Percentiles rank a stretch among this genome's conserved stretches.
Conservation (phyloP, 2,113 vertebrate species). For the Tylochromis polylepis region DNA sequence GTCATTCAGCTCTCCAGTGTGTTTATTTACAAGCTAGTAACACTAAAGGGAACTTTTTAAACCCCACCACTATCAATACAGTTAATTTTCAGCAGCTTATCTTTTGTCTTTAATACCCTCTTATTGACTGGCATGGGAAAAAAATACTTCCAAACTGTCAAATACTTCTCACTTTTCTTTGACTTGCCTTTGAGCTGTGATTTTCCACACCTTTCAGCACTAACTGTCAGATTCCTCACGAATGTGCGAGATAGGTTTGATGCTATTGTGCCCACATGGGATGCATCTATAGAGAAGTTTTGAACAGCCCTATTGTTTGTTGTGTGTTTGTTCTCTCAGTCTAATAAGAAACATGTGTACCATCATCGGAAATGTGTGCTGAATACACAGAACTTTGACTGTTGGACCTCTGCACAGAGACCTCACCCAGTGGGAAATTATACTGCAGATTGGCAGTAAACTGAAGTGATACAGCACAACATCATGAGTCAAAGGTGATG, state of each 20-base stretch:
- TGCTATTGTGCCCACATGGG: conserved; percentile 27
- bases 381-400: conserved; percentile 24
- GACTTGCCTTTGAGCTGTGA: conserved; percentile 4
- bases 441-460: conserved; percentile 18
- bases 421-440: conserved; percentile 17
- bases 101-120: neutral
- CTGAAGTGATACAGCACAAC: neutral
- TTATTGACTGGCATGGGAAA: neutral
- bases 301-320: conserved; percentile 55
- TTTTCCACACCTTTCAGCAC: conserved; percentile 31
- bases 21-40: neutral
- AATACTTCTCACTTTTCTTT: neutral
- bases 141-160: neutral
- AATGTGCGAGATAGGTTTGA: conserved; percentile 24
- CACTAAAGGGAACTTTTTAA: neutral
- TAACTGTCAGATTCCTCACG: conserved; percentile 5
- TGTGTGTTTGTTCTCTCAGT: conserved; percentile 36
- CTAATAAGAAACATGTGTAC: conserved; percentile 53
- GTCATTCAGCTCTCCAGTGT: neutral
- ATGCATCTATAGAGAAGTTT: conserved; percentile 11
- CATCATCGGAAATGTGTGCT: conserved; percentile 14
- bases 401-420: conserved; percentile 16
- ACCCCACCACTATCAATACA: neutral
- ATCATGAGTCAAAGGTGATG: neutral
- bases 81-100: neutral